Percentiles rank a stretch among this genome's conserved stretches.
Evolutionary conservation across 2,888 invertebrate species (phyloP).

Genomic region (Ichneumoninae sp.): DNA sequence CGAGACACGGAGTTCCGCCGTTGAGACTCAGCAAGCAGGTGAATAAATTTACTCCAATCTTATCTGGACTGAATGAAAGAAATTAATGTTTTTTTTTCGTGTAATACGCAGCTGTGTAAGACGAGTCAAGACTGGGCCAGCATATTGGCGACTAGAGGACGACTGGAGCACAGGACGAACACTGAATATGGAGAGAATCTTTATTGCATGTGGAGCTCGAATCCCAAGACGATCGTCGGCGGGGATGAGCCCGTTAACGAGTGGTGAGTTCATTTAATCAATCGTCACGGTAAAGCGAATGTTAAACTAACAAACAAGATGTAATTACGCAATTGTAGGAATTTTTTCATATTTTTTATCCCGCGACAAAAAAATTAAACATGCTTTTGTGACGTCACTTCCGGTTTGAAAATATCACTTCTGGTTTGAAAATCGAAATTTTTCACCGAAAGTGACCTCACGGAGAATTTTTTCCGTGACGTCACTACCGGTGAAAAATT

Average conservation of each 20-base stretch:
- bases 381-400: no score
- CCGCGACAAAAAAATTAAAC: no score
- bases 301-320: not conserved
- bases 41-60: slow-evolving; percentile 14
- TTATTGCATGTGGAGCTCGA: slow-evolving; percentile 90
- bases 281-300: not conserved
- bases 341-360: no score
- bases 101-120: slow-evolving; percentile 85
- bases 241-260: slow-evolving; percentile 91
- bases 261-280: slow-evolving; percentile 87
- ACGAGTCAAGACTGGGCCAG: slow-evolving; percentile 91
- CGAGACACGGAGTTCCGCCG: slow-evolving; percentile 89
- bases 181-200: slow-evolving; percentile 94
- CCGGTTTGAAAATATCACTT: no score
- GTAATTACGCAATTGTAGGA: no score
- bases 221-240: slow-evolving; percentile 88
- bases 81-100: slow-evolving; percentile 10
- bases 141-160: slow-evolving; percentile 88
- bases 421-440: no score
- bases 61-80: not conserved
- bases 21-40: slow-evolving; percentile 88
- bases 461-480: no score
- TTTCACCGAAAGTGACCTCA: no score
- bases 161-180: slow-evolving; percentile 90
- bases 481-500: no score